Conservation (phyloP, 2,888 invertebrate species). For the Volucella inflata region DNA sequence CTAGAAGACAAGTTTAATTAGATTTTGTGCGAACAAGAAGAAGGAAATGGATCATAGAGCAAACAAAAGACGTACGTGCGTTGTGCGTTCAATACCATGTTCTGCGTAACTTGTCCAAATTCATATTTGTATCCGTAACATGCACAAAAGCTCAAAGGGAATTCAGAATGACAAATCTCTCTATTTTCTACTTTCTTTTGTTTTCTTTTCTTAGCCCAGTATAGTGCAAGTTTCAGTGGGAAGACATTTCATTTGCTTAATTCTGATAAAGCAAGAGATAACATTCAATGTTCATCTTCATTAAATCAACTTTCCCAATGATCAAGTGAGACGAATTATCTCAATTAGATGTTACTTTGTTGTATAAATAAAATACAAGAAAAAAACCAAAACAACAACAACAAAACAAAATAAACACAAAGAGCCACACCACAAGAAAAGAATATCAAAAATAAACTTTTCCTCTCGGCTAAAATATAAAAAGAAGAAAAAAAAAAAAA, state of each 20-base stretch:
- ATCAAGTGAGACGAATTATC: slow-evolving; percentile 64
- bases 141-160: too few species aligned
- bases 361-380: slow-evolving; percentile 17
- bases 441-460: slow-evolving; percentile 23
- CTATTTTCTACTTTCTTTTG: too few species aligned
- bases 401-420: slow-evolving; percentile 2
- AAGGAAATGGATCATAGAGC: too few species aligned
- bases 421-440: neutral
- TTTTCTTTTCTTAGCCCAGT: too few species aligned
- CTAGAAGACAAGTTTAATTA: too few species aligned
- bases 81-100: too few species aligned
- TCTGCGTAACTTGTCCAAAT: too few species aligned
- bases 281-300: slow-evolving; percentile 52
- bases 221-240: too few species aligned
- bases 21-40: too few species aligned
- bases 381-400: neutral
- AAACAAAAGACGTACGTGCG: too few species aligned
- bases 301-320: slow-evolving; percentile 45
- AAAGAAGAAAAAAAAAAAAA: neutral
- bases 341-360: slow-evolving; percentile 66
- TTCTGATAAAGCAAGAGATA: slow-evolving; percentile 56
- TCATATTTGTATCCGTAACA: too few species aligned
- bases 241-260: slow-evolving; percentile 18
- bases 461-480: neutral
- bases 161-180: too few species aligned